phyloP scores from a whole-genome alignment of 1,140 invertebrate genomes.

The Zaprionus davidi region DNA sequence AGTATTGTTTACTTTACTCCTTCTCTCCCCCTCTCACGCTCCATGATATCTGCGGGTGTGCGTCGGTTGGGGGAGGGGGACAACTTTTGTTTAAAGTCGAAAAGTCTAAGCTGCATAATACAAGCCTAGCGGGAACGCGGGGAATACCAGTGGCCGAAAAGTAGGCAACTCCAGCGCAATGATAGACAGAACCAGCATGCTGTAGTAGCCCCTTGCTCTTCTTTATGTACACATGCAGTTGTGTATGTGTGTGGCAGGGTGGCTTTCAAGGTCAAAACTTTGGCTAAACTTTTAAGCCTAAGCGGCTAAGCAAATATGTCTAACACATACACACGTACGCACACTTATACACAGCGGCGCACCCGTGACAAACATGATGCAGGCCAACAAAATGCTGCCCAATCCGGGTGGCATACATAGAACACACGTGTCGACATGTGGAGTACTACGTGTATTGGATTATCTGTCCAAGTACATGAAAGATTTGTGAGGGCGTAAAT shows the following conservation, averaged over 20 bases:
- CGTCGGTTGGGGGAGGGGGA: conserved; percentile 12
- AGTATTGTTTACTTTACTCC: conserved; percentile 65
- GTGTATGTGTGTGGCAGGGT: conserved; percentile 16
- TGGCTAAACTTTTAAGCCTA: conserved; percentile 61
- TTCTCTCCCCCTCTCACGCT: not conserved
- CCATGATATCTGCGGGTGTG: not conserved
- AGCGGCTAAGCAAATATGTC: conserved; percentile 54
- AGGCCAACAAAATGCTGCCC: conserved; percentile 13
- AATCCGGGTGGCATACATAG: conserved; percentile 19
- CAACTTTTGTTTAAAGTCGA: conserved; percentile 52
- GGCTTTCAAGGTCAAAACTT: conserved; percentile 69
- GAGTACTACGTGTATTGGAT: not conserved
- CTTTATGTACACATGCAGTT: not conserved
- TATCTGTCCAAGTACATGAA: conserved; percentile 4
- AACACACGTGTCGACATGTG: not conserved
- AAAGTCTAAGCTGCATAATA: conserved; percentile 53
- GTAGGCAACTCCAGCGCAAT: conserved; percentile 22
- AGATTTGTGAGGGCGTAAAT: conserved; percentile 1
- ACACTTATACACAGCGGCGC: conserved; percentile 3
- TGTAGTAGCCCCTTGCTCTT: not conserved
- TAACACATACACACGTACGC: conserved; percentile 11
- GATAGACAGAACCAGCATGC: conserved; percentile 25
- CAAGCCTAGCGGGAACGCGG: conserved; percentile 21
- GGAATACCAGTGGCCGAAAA: conserved; percentile 12
- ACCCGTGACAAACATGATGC: conserved; percentile 32